Evolutionary conservation across 1,140 invertebrate species (phyloP).

Genomic region (Metaphire vulgaris): DNA sequence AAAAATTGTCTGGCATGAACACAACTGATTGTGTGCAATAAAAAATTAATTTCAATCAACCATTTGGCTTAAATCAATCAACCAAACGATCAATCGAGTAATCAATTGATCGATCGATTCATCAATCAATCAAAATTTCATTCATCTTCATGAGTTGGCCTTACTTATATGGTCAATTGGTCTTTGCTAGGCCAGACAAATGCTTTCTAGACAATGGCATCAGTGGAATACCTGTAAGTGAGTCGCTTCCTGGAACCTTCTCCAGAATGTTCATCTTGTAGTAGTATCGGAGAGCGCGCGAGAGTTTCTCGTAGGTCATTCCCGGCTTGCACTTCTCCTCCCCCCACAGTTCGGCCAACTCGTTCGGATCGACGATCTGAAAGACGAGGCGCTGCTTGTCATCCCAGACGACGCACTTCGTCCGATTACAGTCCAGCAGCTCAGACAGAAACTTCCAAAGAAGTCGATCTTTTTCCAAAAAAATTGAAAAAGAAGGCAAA

Average conservation of each 20-base stretch:
- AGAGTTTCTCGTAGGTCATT: not conserved
- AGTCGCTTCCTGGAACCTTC: constrained; percentile 53
- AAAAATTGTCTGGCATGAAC: too few relatives aligned
- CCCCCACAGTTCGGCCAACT: not conserved
- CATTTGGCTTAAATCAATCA: too few relatives aligned
- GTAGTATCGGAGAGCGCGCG: not conserved
- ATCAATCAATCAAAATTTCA: too few relatives aligned
- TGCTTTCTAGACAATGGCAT: too few relatives aligned
- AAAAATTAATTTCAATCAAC: too few relatives aligned
- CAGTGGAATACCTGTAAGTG: constrained; percentile 42
- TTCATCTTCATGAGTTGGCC: too few relatives aligned
- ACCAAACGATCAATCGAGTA: too few relatives aligned
- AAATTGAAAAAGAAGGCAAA: too few relatives aligned
- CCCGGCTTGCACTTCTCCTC: not conserved
- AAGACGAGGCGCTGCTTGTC: not conserved
- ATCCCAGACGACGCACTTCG: not conserved
- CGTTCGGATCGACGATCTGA: not conserved
- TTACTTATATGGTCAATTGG: too few relatives aligned
- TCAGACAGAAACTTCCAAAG: constrained; percentile 22
- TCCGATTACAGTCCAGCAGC: not conserved
- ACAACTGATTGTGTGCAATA: too few relatives aligned
- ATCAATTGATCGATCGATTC: too few relatives aligned
- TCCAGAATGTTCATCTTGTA: not conserved
- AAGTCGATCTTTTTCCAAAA: not conserved
- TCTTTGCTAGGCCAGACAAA: too few relatives aligned